Conservation (phyloP, 2,888 invertebrate species). For the Dolichopus griseipennis region DNA sequence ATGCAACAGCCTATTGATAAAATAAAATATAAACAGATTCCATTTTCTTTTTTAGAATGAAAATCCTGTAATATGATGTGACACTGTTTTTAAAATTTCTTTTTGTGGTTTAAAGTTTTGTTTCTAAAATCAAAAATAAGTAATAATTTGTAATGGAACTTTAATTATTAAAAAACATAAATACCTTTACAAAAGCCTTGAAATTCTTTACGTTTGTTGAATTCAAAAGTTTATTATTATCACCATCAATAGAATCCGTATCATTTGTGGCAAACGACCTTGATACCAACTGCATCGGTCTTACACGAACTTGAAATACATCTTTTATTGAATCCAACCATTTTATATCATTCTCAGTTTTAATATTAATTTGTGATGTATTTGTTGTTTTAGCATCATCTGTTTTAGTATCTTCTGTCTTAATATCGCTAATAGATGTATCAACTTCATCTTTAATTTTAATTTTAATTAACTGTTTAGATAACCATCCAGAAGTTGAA, state of each 20-base stretch:
- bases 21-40: no score
- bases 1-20: no score
- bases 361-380: neutral
- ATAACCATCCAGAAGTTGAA: conserved; percentile 33
- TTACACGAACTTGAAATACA: conserved; percentile 32
- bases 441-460: conserved; percentile 24
- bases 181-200: conserved; percentile 39
- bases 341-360: conserved; percentile 12
- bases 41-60: neutral
- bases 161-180: neutral
- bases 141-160: neutral
- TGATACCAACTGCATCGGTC: conserved; percentile 24
- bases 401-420: conserved; percentile 19
- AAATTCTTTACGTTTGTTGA: conserved; percentile 31
- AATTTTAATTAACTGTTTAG: conserved; percentile 28
- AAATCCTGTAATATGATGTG: conserved; percentile 11
- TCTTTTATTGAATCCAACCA: conserved; percentile 32
- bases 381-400: conserved; percentile 23
- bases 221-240: conserved; percentile 15
- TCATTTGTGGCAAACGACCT: conserved; percentile 19
- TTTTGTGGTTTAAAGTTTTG: conserved; percentile 29
- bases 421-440: conserved; percentile 16
- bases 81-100: conserved; percentile 24
- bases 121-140: conserved; percentile 25
- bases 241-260: conserved; percentile 11